A percentile compares a stretch with the other conserved stretches of the same genome.
These are phyloP conservation scores for Anthophora plumipes DNA, from an alignment of 2,888 invertebrate genomes.

Conservation along the genomic window DNA sequence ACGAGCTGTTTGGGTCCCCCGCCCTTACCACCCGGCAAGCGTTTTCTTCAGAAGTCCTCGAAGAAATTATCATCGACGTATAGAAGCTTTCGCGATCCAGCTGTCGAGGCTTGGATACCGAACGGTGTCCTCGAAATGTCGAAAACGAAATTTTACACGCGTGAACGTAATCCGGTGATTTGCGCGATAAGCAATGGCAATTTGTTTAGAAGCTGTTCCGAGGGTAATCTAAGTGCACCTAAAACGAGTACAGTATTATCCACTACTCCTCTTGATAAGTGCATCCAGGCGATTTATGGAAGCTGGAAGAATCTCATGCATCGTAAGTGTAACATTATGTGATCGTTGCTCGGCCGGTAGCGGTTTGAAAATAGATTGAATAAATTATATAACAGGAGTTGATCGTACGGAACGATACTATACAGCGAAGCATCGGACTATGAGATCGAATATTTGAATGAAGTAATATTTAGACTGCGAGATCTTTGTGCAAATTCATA, in stretches of 20 bases:
- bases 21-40: constrained; percentile 86
- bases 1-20: constrained; percentile 86
- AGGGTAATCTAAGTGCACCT: constrained; percentile 87
- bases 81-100: constrained; percentile 86
- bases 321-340: constrained; percentile 86
- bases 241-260: constrained; percentile 63
- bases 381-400: constrained; percentile 28
- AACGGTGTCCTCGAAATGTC: constrained; percentile 74
- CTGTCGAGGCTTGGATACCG: constrained; percentile 84
- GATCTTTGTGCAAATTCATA: no score
- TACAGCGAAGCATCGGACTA: neutral
- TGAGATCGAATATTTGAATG: neutral
- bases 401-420: constrained; percentile 10
- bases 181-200: constrained; percentile 79
- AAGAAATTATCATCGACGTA: constrained; percentile 86
- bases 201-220: constrained; percentile 89
- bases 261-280: constrained; percentile 87
- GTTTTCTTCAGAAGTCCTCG: constrained; percentile 78
- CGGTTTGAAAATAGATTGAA: constrained; percentile 34
- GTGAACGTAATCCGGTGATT: constrained; percentile 37
- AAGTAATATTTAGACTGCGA: no score
- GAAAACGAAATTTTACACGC: constrained; percentile 60
- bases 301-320: constrained; percentile 92
- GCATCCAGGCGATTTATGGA: constrained; percentile 90
- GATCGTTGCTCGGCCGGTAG: constrained; percentile 11